These are phyloP conservation scores for Venusia cambrica DNA, from an alignment of 2,888 invertebrate species.

Conservation along the genomic window DNA sequence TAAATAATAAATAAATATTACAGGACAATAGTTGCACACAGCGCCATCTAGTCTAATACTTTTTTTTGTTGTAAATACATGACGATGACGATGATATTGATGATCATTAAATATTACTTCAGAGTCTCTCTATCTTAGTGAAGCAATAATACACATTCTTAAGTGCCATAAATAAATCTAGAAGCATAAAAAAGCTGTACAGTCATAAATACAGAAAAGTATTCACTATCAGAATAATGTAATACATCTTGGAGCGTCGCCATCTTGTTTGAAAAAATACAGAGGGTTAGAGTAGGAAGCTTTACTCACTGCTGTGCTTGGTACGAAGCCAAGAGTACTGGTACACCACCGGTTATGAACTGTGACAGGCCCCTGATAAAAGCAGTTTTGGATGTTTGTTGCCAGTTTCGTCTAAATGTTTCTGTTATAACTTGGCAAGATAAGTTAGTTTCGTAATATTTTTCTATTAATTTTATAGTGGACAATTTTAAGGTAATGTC, in stretches of 20 bases:
- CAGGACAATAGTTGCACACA: too few species aligned
- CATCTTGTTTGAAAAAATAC: constrained; percentile 72
- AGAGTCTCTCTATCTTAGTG: too few species aligned
- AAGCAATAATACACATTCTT: too few species aligned
- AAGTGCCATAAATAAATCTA: too few species aligned
- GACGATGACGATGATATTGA: too few species aligned
- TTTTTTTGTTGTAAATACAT: too few species aligned
- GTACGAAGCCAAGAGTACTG: constrained; percentile 55
- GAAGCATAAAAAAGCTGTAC: constrained; percentile 17
- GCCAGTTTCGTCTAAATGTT: constrained; percentile 28
- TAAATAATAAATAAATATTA: too few species aligned
- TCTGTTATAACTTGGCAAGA: constrained; percentile 14
- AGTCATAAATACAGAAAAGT: constrained; percentile 44
- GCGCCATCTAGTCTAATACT: too few species aligned
- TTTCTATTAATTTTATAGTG: too few species aligned
- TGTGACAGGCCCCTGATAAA: constrained; percentile 45
- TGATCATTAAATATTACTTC: too few species aligned
- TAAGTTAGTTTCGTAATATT: constrained; percentile 6
- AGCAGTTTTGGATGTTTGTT: constrained; percentile 28
- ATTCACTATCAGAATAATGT: constrained; percentile 54
- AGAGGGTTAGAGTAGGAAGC: constrained; percentile 37
- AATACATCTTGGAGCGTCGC: constrained; percentile 60
- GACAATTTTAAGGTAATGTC: too few species aligned
- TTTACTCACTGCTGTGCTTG: constrained; percentile 37
- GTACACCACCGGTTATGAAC: constrained; percentile 33